A percentile compares a stretch with the other conserved stretches of the same genome.
These are phyloP conservation scores for Rhodophaea formosa DNA, from an alignment of 2,888 invertebrate species.

Conservation along the genomic window DNA sequence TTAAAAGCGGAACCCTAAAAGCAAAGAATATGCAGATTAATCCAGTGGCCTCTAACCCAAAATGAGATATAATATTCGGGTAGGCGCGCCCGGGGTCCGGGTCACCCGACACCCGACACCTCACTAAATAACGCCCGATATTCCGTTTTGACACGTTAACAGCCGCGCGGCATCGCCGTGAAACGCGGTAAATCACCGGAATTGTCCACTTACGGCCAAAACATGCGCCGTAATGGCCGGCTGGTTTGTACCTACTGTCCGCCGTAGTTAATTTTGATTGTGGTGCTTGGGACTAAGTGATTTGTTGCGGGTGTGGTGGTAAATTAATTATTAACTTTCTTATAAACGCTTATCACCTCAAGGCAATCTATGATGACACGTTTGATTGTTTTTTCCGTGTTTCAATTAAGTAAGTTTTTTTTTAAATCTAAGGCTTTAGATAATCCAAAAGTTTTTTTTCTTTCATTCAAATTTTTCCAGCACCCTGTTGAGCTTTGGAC, in stretches of 20 bases:
- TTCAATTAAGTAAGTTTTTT: too few species aligned
- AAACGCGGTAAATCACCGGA: slow-evolving; percentile 38
- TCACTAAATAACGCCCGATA: slow-evolving; percentile 39
- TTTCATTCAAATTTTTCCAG: too few species aligned
- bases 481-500: too few species aligned
- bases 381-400: too few species aligned
- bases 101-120: slow-evolving; percentile 32
- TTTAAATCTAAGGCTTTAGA: too few species aligned
- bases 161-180: slow-evolving; percentile 27
- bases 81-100: slow-evolving; percentile 27
- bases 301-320: too few species aligned
- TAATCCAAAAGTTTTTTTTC: too few species aligned
- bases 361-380: too few species aligned
- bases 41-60: slow-evolving; percentile 14
- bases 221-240: slow-evolving; percentile 7
- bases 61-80: slow-evolving; percentile 7
- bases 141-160: slow-evolving; percentile 43
- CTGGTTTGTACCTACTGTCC: neutral
- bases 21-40: slow-evolving; percentile 15
- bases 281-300: neutral
- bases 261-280: neutral
- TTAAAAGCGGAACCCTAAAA: neutral
- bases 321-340: too few species aligned
- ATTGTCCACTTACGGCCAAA: slow-evolving; percentile 31
- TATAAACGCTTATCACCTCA: too few species aligned